Percentiles rank a stretch among this genome's conserved stretches.
phyloP scores from a whole-genome alignment of 2,888 invertebrate species.

The Heliconius hortense region DNA sequence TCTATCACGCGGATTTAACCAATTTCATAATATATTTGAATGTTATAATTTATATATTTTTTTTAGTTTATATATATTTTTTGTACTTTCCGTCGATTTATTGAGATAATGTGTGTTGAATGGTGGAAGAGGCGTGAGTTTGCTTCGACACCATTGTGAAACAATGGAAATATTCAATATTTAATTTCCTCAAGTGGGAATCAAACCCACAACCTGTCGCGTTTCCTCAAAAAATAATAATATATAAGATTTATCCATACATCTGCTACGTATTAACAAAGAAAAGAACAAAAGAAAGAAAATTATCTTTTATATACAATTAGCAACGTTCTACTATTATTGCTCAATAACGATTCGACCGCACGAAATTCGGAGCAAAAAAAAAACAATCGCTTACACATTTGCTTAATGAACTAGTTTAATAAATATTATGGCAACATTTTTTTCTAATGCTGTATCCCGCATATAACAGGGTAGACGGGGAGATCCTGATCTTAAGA shows the following conservation, averaged over 20 bases:
- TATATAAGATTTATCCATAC: background rate
- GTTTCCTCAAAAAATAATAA: background rate
- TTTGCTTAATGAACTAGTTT: background rate
- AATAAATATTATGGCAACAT: too few relatives aligned
- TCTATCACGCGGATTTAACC: conserved; percentile 2
- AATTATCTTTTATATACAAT: conserved; percentile 6
- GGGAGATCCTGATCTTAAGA: too few relatives aligned
- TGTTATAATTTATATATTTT: background rate
- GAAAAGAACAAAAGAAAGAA: background rate
- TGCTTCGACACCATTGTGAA: too few relatives aligned
- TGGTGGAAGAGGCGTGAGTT: too few relatives aligned
- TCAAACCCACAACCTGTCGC: too few relatives aligned
- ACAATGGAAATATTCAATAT: too few relatives aligned
- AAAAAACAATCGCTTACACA: conserved; percentile 29
- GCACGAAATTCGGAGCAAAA: conserved; percentile 18
- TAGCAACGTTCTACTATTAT: conserved; percentile 21
- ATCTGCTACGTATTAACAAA: background rate
- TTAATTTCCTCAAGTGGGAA: too few relatives aligned
- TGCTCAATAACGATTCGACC: conserved; percentile 13
- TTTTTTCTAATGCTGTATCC: too few relatives aligned
- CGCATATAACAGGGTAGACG: too few relatives aligned
- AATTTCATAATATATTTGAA: background rate
- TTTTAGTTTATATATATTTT: too few relatives aligned
- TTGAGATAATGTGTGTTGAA: too few relatives aligned
- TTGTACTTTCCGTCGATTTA: too few relatives aligned